Conservation (phyloP, 2,113 vertebrate species). For the Eurystomus gularis region DNA sequence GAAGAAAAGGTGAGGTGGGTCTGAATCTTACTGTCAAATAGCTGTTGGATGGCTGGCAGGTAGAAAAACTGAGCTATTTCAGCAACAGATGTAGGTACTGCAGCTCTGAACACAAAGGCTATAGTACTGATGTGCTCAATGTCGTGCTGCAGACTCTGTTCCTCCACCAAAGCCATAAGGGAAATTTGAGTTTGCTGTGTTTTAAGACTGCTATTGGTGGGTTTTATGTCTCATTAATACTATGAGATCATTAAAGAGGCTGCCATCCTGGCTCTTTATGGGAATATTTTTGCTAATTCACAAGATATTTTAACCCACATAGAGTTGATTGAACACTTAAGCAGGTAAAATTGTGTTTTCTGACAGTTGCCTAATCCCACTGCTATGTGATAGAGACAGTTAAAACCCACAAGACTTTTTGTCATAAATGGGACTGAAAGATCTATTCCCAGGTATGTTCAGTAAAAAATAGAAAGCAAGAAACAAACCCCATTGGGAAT, state of each 20-base stretch:
- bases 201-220: background rate
- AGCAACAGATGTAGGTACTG: background rate
- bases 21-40: background rate
- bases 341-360: background rate
- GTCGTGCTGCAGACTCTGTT: background rate
- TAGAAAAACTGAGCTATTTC: background rate
- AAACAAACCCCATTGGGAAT: background rate
- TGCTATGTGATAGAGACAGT: background rate
- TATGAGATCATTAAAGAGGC: background rate
- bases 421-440: background rate
- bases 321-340: background rate
- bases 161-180: background rate
- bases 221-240: background rate
- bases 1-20: background rate
- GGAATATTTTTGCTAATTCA: background rate
- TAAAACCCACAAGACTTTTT: background rate
- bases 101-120: background rate
- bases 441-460: background rate
- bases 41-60: fast-evolving
- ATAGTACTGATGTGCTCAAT: fast-evolving
- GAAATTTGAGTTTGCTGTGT: background rate
- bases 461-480: background rate
- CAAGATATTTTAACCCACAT: background rate
- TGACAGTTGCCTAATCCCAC: background rate
- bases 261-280: background rate